These are phyloP conservation scores for Xiphophorus birchmanni DNA, from an alignment of 2,797 vertebrate species.

Conservation along the genomic window DNA sequence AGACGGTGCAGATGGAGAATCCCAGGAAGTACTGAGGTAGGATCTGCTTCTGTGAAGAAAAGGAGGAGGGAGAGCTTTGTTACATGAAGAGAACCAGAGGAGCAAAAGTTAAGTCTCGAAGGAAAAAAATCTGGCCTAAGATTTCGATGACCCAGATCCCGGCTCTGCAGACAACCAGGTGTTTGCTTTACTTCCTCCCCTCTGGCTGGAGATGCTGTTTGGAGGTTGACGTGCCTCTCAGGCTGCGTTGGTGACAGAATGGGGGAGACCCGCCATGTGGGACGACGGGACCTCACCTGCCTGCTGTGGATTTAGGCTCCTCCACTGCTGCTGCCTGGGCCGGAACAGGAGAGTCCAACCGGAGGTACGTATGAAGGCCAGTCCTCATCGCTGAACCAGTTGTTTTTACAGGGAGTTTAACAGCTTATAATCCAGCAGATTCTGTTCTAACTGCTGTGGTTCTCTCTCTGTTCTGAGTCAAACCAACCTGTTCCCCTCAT, in stretches of 20 bases:
- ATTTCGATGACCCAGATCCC: neutral
- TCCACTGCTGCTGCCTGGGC: slow-evolving; percentile 78
- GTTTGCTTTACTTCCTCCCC: neutral
- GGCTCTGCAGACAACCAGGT: slow-evolving; percentile 1
- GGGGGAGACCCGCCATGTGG: slow-evolving; percentile 76
- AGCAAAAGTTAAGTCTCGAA: slow-evolving; percentile 12
- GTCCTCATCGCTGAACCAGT: neutral
- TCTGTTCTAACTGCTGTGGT: neutral
- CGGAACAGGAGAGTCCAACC: slow-evolving; percentile 79
- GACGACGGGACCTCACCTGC: slow-evolving; percentile 69
- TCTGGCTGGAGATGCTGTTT: slow-evolving; percentile 27
- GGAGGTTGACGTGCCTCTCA: slow-evolving; percentile 45
- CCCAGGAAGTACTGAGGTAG: slow-evolving; percentile 17
- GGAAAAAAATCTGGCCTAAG: neutral
- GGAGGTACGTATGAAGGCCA: slow-evolving; percentile 70
- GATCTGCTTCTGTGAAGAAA: slow-evolving; percentile 15
- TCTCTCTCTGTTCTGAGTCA: no score
- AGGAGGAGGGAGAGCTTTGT: slow-evolving; percentile 4
- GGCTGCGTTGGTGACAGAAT: slow-evolving; percentile 65
- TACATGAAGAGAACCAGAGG: slow-evolving; percentile 13
- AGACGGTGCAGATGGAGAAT: slow-evolving; percentile 18
- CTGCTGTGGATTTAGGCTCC: slow-evolving; percentile 78
- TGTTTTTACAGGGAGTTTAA: slow-evolving; percentile 11
- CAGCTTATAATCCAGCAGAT: neutral
- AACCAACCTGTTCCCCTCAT: neutral